Conservation (phyloP, 2,113 vertebrate genomes). For the Podilymbus podiceps region DNA sequence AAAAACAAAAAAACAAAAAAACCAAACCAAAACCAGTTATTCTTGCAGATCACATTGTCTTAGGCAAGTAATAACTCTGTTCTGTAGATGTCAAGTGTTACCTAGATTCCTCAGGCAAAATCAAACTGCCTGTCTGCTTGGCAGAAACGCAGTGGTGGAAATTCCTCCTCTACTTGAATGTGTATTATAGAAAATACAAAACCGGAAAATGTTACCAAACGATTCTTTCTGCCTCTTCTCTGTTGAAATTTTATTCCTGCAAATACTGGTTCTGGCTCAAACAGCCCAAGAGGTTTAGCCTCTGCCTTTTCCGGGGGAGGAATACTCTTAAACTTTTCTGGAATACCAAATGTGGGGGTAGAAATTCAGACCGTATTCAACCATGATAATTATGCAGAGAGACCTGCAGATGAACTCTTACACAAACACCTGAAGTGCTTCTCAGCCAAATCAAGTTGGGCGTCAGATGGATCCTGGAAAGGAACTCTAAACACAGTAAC, state of each 20-base stretch:
- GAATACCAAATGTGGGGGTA: not conserved
- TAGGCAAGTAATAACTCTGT: not conserved
- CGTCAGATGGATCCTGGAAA: not conserved
- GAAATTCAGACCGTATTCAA: not conserved
- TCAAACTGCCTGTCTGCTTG: not conserved
- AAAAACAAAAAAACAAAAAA: no score
- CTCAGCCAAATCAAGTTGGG: not conserved
- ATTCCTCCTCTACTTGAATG: not conserved
- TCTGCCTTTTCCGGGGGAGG: not conserved
- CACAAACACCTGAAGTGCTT: not conserved
- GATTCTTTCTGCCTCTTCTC: not conserved
- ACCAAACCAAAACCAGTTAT: no score
- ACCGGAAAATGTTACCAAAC: not conserved
- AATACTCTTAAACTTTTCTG: not conserved
- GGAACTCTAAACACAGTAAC: not conserved
- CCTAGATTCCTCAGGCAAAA: not conserved
- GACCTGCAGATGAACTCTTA: not conserved
- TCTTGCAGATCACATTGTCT: not conserved
- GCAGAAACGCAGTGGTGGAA: not conserved
- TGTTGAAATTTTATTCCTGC: not conserved
- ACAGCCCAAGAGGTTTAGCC: not conserved
- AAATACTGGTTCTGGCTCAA: not conserved
- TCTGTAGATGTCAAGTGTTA: not conserved
- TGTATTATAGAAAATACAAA: not conserved
- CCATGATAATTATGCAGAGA: not conserved